Evolutionary conservation across 2,797 vertebrate species (phyloP).

Genomic region (Sebastes elongatus): DNA sequence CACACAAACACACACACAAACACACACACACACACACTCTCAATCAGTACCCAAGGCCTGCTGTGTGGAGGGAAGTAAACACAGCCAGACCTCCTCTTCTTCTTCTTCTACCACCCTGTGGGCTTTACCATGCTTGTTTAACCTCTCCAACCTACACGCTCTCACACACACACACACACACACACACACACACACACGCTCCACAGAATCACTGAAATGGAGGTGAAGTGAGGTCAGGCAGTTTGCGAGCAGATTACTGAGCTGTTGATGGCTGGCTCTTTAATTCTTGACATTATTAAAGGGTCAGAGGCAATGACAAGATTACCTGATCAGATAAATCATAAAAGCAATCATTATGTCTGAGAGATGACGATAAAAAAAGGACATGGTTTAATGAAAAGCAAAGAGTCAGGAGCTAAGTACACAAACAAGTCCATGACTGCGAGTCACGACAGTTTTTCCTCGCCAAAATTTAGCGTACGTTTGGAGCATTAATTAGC

Average conservation of each 20-base stretch:
- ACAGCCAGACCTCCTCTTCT: neutral
- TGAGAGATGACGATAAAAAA: neutral
- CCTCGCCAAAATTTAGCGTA: too few species aligned
- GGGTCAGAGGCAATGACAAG: neutral
- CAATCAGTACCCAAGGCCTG: neutral
- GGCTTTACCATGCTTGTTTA: constrained; percentile 25
- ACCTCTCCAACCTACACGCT: neutral
- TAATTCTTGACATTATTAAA: neutral
- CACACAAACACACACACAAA: neutral
- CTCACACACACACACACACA: neutral
- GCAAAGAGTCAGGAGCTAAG: neutral
- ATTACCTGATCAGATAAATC: neutral
- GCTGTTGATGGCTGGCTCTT: neutral
- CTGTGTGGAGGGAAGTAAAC: neutral
- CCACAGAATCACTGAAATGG: neutral
- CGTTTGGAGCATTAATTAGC: too few species aligned
- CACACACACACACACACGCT: neutral
- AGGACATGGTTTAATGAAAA: neutral
- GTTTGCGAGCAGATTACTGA: neutral
- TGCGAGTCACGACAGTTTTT: neutral
- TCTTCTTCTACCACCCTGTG: neutral
- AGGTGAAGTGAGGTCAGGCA: neutral
- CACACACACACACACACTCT: neutral
- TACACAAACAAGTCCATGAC: neutral
- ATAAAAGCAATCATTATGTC: neutral